Base-by-base conservation (phyloP, 2,113 vertebrate genomes). In the Sigmodon hispidus region DNA sequence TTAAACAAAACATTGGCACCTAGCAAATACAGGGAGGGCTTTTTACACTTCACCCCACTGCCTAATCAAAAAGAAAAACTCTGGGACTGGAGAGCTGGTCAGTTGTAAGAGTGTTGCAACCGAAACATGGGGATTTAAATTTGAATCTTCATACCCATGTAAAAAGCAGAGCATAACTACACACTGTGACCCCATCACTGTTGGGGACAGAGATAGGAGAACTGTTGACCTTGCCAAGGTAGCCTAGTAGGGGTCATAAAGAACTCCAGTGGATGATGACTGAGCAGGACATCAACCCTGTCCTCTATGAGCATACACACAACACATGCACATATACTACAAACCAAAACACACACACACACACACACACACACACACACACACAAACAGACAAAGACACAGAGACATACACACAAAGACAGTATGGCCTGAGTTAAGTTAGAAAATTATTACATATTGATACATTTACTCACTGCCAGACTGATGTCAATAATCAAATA, bases 401-500 rank as follows among this genome's bases (percentile, higher is more conserved):
- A 29, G 10, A 73, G 40, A 77, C 15, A 45, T 6, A 76, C 5
- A 79, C 4, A 80, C 6, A 79, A 36, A 52, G 34, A 55, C 15
- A 84, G 59, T 63, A 34, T 34, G 17, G 40, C 34, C 43, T 65
- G 31, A 65, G 61, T 85, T 84, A 91, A 80, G 59, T 26, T 91
- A 73, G 80, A 79, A 85, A 83, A 86, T 86, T 95, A 50, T 48
- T 34, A 93, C 50, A 80, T 24, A 67, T 5, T 80, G 10, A 95
- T 45, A 59, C 4, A 87, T 93, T 91, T 83, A 52, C n/a, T 48
- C 65, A 90, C 1, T 92, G 55, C 36, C 79, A 96, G 80, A 6
- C 2, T 63, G 55, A 85, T 77, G 22, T 95, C 90, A 93, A 84
- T 67, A 29, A 92, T 89, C 26, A 96, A 95, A 1, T 6, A 75